Base-by-base conservation (phyloP, 2,888 invertebrate species). In the Eilema depressum region DNA sequence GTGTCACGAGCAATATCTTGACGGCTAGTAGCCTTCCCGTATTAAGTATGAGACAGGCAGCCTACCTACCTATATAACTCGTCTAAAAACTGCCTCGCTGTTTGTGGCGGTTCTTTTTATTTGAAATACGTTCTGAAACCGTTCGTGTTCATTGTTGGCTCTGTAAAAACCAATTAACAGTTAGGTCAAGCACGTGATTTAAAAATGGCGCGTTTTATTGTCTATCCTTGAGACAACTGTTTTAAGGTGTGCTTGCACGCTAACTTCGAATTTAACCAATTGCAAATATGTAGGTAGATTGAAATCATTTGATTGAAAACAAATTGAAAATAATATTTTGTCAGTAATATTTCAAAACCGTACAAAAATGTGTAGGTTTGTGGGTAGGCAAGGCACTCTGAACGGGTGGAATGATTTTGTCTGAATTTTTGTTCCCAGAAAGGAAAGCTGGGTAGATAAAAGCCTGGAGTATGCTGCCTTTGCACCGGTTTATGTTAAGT, bases 131-230 rank as follows among this genome's bases (percentile, higher is more conserved):
- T 60, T 30, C n/a, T 61, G 12, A 61, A 12, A n/a, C n/a, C 11
- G 28, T 61, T 28, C 30, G 23, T 33, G 30, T 23, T 30, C 30
- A 30, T 11, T 30, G 30, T n/a, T 26, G 20, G 14, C 5, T 25
- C 28, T 1, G 53, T 62, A 68, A 68, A 66, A 68, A 68, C 30
- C 53, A 25, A 63, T 68, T n/a, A 53, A 74, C 66, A 71, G 70
- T 76, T 70, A 79, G 73, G 79, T 75, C 71, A 72, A 73, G 25
- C 61, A 68, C 68, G 71, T 68, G 70, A 53, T 53, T 71, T 25
- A 62, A 23, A 62, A 62, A 30, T 30, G 30, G 30, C 60, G 60
- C 30, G 20, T 20, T 30, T 61, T 61, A 53, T 53, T 47, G 60
- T 61, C 61, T 33, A 61, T 61, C n/a, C 30, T n/a, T 61, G 30